phyloP scores from a whole-genome alignment of 2,888 invertebrate genomes.

The Crossocerus cetratus region DNA sequence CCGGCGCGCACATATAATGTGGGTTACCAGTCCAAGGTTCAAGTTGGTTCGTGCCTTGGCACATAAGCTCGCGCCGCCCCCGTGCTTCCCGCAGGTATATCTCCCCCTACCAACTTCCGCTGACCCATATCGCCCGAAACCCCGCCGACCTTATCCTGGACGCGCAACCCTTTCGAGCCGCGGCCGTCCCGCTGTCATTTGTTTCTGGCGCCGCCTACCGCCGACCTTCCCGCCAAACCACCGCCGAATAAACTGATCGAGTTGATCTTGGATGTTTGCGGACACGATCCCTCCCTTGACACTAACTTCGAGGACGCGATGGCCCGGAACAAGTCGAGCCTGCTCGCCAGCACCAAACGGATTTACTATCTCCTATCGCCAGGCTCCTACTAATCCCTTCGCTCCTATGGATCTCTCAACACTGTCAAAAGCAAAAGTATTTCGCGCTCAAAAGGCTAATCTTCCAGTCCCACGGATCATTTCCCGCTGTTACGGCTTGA shows the following conservation, averaged over 20 bases:
- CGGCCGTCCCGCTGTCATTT: background rate
- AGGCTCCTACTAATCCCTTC: too few species aligned
- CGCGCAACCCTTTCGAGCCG: background rate
- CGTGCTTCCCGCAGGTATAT: constrained; percentile 28
- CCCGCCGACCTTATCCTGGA: background rate
- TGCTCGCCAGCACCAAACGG: too few species aligned
- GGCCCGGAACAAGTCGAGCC: too few species aligned
- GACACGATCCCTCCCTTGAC: background rate
- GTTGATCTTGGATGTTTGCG: background rate
- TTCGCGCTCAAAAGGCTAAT: too few species aligned
- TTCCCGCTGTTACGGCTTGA: too few species aligned
- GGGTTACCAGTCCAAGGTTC: constrained; percentile 62
- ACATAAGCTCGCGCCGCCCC: constrained; percentile 38
- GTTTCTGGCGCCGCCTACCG: background rate
- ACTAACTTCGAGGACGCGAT: too few species aligned
- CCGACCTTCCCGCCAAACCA: background rate
- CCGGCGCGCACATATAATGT: constrained; percentile 47
- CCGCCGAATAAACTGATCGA: background rate
- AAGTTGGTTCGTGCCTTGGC: constrained; percentile 48
- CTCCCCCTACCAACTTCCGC: constrained; percentile 43
- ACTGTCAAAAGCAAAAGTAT: too few species aligned
- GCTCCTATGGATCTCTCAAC: too few species aligned
- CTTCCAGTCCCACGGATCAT: too few species aligned
- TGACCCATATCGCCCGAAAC: constrained; percentile 53
- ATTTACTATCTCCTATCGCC: too few species aligned